These are phyloP conservation scores for Troglohyphantes excavatus DNA, from an alignment of 2,888 invertebrate species.

Conservation along the genomic window DNA sequence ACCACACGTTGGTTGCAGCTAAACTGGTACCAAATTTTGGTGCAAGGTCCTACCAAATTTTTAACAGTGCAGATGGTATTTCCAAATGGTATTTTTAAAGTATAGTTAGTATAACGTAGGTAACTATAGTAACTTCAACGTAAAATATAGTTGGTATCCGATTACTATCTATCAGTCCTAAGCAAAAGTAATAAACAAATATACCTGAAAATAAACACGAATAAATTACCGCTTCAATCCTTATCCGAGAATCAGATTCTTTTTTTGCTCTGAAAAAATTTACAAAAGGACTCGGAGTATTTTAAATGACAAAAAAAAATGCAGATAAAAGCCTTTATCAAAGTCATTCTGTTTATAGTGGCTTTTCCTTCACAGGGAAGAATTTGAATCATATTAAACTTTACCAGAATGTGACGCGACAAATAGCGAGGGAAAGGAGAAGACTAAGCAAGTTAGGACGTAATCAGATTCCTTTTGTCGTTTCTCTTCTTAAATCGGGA, in stretches of 20 bases:
- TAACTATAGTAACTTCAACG: no score
- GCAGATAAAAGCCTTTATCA: background rate
- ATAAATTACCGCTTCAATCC: background rate
- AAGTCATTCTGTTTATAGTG: constrained; percentile 9
- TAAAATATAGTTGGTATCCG: no score
- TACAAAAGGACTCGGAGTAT: background rate
- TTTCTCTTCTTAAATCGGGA: background rate
- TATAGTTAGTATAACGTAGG: no score
- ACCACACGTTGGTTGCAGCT: no score
- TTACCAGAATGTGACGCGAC: background rate
- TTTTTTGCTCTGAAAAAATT: background rate
- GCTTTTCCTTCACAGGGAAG: background rate
- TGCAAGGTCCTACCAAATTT: no score
- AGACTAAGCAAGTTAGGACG: background rate
- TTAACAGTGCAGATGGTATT: no score
- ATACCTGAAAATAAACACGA: background rate
- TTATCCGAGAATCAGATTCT: background rate
- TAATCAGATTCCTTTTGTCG: constrained; percentile 36
- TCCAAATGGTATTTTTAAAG: no score
- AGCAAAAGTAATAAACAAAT: no score
- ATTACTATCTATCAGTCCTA: no score
- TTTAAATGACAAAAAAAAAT: background rate
- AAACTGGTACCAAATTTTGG: no score
- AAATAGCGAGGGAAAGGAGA: background rate
- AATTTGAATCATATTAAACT: constrained; percentile 29